Conservation (phyloP, 1,140 invertebrate species). For the Drosophila elegans region DNA sequence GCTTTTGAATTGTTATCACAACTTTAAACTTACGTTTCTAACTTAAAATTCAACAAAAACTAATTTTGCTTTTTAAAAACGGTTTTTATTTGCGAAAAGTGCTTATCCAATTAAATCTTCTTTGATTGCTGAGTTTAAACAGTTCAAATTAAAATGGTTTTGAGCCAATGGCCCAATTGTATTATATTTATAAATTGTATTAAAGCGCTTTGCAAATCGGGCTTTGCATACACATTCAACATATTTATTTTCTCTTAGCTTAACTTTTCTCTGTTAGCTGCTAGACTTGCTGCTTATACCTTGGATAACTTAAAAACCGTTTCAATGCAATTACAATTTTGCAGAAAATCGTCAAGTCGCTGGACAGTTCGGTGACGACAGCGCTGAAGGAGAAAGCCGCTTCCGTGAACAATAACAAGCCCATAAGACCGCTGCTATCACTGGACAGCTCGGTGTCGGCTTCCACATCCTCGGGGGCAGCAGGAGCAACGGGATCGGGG, state of each 20-base stretch:
- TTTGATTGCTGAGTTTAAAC: too few relatives aligned
- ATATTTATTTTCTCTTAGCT: slow-evolving; percentile 8
- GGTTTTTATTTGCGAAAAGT: too few relatives aligned
- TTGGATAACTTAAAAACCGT: background rate
- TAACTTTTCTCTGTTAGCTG: slow-evolving; percentile 10
- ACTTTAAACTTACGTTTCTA: too few relatives aligned
- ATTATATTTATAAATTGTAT: background rate
- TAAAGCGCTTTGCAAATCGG: slow-evolving; percentile 10
- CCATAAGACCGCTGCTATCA: slow-evolving; percentile 76
- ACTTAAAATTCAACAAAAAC: too few relatives aligned
- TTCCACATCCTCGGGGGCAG: slow-evolving; percentile 17
- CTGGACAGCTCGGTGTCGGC: slow-evolving; percentile 63
- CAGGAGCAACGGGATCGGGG: slow-evolving; percentile 2
- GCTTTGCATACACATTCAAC: background rate
- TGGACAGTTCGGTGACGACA: slow-evolving; percentile 68
- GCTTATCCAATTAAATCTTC: too few relatives aligned
- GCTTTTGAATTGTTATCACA: too few relatives aligned
- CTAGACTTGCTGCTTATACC: background rate
- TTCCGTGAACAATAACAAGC: slow-evolving; percentile 82
- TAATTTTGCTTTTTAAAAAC: too few relatives aligned
- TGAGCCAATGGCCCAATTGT: background rate
- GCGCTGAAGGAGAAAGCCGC: slow-evolving; percentile 68
- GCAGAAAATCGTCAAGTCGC: slow-evolving; percentile 81
- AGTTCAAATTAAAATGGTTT: background rate
- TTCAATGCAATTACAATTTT: slow-evolving; percentile 39